Evolutionary conservation across 2,797 vertebrate species (phyloP).

Genomic region (Rachycentron canadum): DNA sequence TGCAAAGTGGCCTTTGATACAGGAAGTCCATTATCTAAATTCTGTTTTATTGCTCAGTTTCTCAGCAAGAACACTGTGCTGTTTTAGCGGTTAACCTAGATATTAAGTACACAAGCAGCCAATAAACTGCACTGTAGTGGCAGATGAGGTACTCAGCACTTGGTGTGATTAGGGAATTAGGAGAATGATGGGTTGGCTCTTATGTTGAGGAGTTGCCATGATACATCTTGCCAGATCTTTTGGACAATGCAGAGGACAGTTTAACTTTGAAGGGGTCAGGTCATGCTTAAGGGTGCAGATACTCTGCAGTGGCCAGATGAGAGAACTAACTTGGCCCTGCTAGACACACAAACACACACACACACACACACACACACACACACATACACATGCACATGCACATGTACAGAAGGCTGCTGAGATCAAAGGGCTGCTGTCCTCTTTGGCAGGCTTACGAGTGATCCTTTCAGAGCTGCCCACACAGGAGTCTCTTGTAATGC

Average conservation of each 20-base stretch:
- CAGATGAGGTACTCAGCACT: slow-evolving; percentile 42
- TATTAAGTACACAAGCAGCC: slow-evolving; percentile 17
- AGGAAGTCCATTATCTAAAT: slow-evolving; percentile 64
- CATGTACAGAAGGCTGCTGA: slow-evolving; percentile 57
- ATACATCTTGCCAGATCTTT: slow-evolving; percentile 37
- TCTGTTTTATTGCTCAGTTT: slow-evolving; percentile 35
- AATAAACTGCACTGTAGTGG: slow-evolving; percentile 13
- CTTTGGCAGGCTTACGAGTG: slow-evolving; percentile 78
- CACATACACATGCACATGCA: slow-evolving; percentile 45
- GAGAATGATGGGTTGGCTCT: slow-evolving; percentile 40
- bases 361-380: slow-evolving; percentile 44
- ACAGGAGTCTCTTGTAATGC: slow-evolving; percentile 79
- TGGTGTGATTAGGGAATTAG: slow-evolving; percentile 42
- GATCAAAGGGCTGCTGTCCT: slow-evolving; percentile 80
- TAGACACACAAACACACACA: slow-evolving; percentile 50
- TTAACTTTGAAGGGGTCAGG: slow-evolving; percentile 74
- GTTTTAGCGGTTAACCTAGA: slow-evolving; percentile 20
- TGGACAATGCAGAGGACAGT: slow-evolving; percentile 56
- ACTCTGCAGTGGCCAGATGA: slow-evolving; percentile 66
- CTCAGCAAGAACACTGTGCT: slow-evolving; percentile 31
- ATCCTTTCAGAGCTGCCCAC: slow-evolving; percentile 78
- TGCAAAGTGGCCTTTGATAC: slow-evolving; percentile 60
- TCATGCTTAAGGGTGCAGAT: slow-evolving; percentile 60
- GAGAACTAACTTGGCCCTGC: slow-evolving; percentile 59
- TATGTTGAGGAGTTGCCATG: slow-evolving; percentile 46